A percentile compares a stretch with the other conserved stretches of the same genome.
phyloP scores from a whole-genome alignment of 2,888 invertebrate genomes.

The Drosophila pseudotakahashii region DNA sequence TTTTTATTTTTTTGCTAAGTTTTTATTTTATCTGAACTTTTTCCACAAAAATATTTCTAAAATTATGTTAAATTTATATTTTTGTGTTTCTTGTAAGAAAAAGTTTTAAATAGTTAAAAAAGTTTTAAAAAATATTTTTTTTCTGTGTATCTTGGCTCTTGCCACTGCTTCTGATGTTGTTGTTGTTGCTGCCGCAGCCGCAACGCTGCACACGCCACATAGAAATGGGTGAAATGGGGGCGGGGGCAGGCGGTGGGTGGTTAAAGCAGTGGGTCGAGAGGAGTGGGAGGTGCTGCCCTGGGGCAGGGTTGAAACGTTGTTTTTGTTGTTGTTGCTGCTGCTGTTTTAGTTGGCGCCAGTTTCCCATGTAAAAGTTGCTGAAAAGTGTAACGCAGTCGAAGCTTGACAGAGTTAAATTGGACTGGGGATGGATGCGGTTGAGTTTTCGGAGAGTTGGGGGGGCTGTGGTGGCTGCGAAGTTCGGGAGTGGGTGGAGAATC shows the following conservation, averaged over 20 bases:
- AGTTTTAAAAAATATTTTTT: too few relatives aligned
- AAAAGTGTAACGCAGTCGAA: conserved; percentile 73
- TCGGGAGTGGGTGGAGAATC: conserved; percentile 8
- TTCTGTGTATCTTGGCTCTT: conserved; percentile 3
- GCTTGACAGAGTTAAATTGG: conserved; percentile 23
- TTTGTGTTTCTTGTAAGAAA: background rate
- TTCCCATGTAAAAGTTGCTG: conserved; percentile 73
- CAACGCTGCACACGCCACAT: conserved; percentile 72
- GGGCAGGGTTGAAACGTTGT: conserved; percentile 59
- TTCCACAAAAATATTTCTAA: background rate
- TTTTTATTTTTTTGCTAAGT: too few relatives aligned
- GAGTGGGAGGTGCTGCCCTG: conserved; percentile 15
- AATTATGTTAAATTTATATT: too few relatives aligned
- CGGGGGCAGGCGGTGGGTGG: background rate
- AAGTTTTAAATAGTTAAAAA: background rate
- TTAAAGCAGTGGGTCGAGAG: background rate
- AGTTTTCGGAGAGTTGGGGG: background rate
- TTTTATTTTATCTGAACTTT: background rate
- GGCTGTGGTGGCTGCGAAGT: conserved; percentile 15
- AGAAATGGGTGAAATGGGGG: conserved; percentile 5
- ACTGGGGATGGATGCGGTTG: conserved; percentile 8
- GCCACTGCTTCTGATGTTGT: conserved; percentile 32
- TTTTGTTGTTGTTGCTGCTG: conserved; percentile 39
- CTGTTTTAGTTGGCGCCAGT: conserved; percentile 72
- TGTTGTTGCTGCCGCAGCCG: conserved; percentile 65